These are phyloP conservation scores for Cheilosia pagana DNA, from an alignment of 2,888 invertebrate species.

Conservation along the genomic window DNA sequence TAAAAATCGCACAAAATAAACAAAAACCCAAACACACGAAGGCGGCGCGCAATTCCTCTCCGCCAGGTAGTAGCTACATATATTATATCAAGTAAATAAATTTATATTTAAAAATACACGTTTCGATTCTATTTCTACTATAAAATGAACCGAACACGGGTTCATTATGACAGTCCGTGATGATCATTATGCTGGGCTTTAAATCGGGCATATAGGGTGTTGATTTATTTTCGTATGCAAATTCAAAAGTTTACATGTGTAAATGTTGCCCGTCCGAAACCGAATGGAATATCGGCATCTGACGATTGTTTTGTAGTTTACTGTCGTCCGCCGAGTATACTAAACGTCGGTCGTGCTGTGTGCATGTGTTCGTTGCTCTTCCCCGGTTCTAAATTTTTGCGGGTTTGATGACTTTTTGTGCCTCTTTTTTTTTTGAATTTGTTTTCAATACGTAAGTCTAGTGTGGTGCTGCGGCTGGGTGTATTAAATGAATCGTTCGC, in stretches of 20 bases:
- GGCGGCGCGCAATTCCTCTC: constrained; percentile 2
- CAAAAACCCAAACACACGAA: not conserved
- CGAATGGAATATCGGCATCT: not conserved
- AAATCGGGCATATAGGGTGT: constrained; percentile 32
- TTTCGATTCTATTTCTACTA: constrained; percentile 32
- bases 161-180: constrained; percentile 34
- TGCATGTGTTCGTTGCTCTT: not conserved
- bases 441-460: constrained; percentile 22
- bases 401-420: constrained; percentile 54
- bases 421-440: constrained; percentile 11
- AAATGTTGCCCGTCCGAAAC: not conserved
- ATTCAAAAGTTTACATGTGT: not conserved
- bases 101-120: constrained; percentile 34
- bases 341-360: constrained; percentile 25
- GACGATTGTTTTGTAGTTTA: constrained; percentile 19
- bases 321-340: constrained; percentile 4
- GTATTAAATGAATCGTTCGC: not conserved
- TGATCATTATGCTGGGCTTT: constrained; percentile 54
- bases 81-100: constrained; percentile 55
- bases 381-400: constrained; percentile 28
- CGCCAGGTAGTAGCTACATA: constrained; percentile 52
- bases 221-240: not conserved
- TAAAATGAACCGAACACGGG: constrained; percentile 1
- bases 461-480: not conserved
- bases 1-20: not conserved